A percentile compares a stretch with the other conserved stretches of the same genome.
Conservation (phyloP, 2,113 vertebrate genomes). For the Tachysurus fulvidraco region DNA sequence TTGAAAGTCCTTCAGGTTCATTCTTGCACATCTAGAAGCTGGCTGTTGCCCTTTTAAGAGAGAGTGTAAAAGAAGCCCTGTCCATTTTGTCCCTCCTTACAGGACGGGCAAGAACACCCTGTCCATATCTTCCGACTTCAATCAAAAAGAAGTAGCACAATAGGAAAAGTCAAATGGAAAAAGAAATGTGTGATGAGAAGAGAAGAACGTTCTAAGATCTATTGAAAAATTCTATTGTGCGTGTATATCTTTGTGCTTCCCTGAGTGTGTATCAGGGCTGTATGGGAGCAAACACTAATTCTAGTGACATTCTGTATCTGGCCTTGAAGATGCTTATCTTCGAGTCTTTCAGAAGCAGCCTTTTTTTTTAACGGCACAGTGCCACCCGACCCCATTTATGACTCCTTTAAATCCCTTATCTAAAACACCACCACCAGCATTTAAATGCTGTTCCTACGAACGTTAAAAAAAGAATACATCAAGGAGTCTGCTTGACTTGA, state of each 20-base stretch:
- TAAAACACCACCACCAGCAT: constrained; percentile 19
- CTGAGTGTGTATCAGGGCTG: constrained; percentile 29
- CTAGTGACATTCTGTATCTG: constrained; percentile 40
- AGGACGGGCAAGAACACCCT: constrained; percentile 28
- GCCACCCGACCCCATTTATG: constrained; percentile 31
- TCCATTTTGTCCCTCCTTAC: background rate
- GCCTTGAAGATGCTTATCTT: constrained; percentile 53
- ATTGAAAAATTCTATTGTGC: constrained; percentile 45
- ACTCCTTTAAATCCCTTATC: constrained; percentile 2
- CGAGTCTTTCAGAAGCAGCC: constrained; percentile 24
- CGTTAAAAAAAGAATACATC: background rate
- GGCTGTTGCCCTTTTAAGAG: constrained; percentile 28
- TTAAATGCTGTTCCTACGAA: background rate
- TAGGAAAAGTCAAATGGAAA: constrained; percentile 15
- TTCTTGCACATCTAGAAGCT: constrained; percentile 36
- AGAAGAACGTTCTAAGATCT: constrained; percentile 36
- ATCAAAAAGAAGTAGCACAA: constrained; percentile 42
- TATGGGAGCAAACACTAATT: constrained; percentile 28
- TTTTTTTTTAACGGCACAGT: constrained; percentile 31
- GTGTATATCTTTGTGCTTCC: constrained; percentile 25
- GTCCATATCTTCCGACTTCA: constrained; percentile 19
- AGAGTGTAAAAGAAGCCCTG: constrained; percentile 32
- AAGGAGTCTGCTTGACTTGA: constrained; percentile 4
- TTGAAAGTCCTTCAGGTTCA: constrained; percentile 45
- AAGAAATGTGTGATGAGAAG: constrained; percentile 24